Evolutionary conservation across 2,113 vertebrate species (phyloP).

Genomic region (Peromyscus polionotus): DNA sequence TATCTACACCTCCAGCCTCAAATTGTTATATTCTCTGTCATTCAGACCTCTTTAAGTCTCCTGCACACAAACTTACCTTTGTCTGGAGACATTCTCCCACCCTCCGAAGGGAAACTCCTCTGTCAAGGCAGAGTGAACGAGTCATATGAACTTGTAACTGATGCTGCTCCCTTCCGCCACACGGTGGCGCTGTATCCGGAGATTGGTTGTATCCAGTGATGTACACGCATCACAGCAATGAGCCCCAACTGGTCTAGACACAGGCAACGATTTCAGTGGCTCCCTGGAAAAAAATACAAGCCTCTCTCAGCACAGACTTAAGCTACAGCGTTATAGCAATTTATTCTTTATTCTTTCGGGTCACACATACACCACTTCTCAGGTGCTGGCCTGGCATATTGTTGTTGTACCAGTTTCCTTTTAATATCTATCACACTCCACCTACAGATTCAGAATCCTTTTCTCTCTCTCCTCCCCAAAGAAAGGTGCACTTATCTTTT

Average conservation of each 20-base stretch:
- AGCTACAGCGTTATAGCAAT: not conserved
- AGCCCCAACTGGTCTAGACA: too few species aligned
- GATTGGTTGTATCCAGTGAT: not conserved
- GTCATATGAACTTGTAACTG: not conserved
- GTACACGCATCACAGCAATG: rapidly evolving
- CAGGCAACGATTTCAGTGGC: not conserved
- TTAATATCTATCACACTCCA: not conserved
- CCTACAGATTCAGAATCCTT: constrained; percentile 12
- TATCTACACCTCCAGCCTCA: not conserved
- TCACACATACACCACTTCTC: not conserved
- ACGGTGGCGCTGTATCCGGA: constrained; percentile 36
- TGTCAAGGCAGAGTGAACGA: not conserved
- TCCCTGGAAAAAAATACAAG: not conserved
- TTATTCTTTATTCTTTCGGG: not conserved
- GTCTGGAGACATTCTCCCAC: not conserved
- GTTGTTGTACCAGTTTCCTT: not conserved
- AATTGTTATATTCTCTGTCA: not conserved
- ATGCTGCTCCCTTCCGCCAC: constrained; percentile 33
- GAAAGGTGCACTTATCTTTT: not conserved
- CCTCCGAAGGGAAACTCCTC: rapidly evolving
- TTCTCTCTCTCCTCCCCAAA: not conserved
- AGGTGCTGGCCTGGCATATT: not conserved
- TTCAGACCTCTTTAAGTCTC: not conserved
- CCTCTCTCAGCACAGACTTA: not conserved
- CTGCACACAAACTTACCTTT: not conserved